These are phyloP conservation scores for Scrobipalpa atriplicella DNA, from an alignment of 2,888 invertebrate genomes.

Conservation along the genomic window DNA sequence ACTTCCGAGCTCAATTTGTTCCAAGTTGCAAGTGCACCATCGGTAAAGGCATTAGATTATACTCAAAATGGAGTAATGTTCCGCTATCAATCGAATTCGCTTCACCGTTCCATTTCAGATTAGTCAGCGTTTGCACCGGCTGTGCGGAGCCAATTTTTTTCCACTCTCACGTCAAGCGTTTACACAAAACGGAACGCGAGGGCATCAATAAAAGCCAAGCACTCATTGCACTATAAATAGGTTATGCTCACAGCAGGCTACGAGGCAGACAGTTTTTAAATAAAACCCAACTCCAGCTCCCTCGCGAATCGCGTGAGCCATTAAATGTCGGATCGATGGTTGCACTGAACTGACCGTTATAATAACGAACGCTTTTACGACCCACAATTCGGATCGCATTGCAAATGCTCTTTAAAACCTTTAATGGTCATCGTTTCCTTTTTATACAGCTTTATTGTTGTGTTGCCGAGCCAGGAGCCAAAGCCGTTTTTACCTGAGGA, in stretches of 20 bases:
- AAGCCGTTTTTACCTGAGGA: neutral
- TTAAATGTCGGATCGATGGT: constrained; percentile 33
- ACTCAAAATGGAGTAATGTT: neutral
- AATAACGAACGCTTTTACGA: constrained; percentile 34
- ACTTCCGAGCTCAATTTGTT: constrained; percentile 19
- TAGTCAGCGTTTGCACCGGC: constrained; percentile 5
- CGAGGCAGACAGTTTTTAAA: constrained; percentile 32
- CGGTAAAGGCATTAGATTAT: constrained; percentile 14
- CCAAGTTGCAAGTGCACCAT: constrained; percentile 23
- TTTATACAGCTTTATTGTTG: constrained; percentile 25
- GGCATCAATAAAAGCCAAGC: constrained; percentile 23
- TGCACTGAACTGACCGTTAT: constrained; percentile 36
- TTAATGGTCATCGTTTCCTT: constrained; percentile 26
- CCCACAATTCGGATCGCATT: constrained; percentile 31
- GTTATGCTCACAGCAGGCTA: constrained; percentile 30
- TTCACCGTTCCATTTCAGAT: constrained; percentile 3
- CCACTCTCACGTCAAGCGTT: neutral
- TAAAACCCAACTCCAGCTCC: constrained; percentile 28
- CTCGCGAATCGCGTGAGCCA: constrained; percentile 32
- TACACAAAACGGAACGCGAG: constrained; percentile 14
- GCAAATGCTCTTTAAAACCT: constrained; percentile 33
- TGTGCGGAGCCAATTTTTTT: neutral
- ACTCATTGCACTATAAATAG: constrained; percentile 30
- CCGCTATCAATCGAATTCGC: constrained; percentile 3
- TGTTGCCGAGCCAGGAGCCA: constrained; percentile 4